Percentiles rank a stretch among this genome's conserved stretches.
These are phyloP conservation scores for Clarias macrocephalus DNA, from an alignment of 2,113 vertebrate species.

Conservation along the genomic window DNA sequence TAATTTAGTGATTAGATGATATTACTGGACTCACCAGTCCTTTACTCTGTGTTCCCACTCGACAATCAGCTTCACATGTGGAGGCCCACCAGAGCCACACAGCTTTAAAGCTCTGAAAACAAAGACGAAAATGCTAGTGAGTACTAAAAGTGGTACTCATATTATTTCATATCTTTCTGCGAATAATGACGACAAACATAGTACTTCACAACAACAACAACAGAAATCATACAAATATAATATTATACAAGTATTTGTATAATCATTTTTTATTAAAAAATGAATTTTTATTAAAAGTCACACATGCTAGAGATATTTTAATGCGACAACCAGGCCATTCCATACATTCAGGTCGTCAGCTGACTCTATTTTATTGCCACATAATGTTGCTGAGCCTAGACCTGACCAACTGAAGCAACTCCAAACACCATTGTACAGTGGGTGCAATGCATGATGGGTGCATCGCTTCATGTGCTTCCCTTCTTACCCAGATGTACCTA, in stretches of 20 bases:
- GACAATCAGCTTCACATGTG: constrained; percentile 84
- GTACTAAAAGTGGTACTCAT: neutral
- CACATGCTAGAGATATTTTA: no score
- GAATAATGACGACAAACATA: neutral
- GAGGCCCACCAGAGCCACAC: constrained; percentile 81
- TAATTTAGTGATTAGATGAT: neutral
- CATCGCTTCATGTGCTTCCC: no score
- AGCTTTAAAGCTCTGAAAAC: constrained; percentile 80
- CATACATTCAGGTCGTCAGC: no score
- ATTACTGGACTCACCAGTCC: constrained; percentile 78
- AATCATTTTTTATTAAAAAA: no score
- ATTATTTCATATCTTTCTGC: neutral
- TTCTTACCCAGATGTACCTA: no score
- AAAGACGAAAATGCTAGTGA: neutral
- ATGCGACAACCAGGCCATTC: no score
- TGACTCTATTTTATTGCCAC: no score
- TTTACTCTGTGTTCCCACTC: constrained; percentile 88
- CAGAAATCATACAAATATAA: neutral
- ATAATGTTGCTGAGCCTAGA: no score
- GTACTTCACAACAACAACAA: neutral
- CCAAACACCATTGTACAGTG: no score
- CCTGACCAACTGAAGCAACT: no score
- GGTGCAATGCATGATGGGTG: no score
- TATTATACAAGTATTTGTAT: neutral
- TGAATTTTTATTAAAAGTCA: no score